Conservation (phyloP, 2,113 vertebrate species). For the Halcyon malimbica region DNA sequence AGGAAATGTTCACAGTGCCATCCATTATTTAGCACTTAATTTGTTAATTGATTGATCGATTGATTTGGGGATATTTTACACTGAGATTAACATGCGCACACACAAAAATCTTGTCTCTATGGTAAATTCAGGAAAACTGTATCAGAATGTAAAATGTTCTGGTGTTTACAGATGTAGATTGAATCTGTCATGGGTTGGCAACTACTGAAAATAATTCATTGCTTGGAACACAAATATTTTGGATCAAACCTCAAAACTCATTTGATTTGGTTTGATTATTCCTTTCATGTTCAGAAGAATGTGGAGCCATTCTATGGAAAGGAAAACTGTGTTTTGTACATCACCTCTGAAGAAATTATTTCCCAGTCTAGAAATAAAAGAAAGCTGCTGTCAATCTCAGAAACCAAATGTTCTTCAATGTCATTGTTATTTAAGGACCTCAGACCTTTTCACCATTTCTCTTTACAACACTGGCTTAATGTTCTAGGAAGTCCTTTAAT, state of each 20-base stretch:
- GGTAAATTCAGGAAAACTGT: slow-evolving; percentile 69
- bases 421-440: neutral
- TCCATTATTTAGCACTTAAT: slow-evolving; percentile 79
- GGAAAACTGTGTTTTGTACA: neutral
- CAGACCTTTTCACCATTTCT: neutral
- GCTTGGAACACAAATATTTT: slow-evolving; percentile 71
- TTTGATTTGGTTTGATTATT: slow-evolving; percentile 3
- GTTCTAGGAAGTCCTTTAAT: neutral
- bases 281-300: neutral
- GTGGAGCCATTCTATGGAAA: neutral
- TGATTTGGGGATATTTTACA: slow-evolving; percentile 69
- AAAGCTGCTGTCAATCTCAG: neutral
- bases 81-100: slow-evolving; percentile 28
- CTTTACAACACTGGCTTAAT: neutral
- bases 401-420: neutral
- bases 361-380: neutral
- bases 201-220: slow-evolving; percentile 68
- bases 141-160: slow-evolving; percentile 62
- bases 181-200: slow-evolving; percentile 72
- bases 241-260: slow-evolving; percentile 11
- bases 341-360: neutral
- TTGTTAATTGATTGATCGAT: slow-evolving; percentile 78
- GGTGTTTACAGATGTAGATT: slow-evolving; percentile 73
- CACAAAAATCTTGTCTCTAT: slow-evolving; percentile 49
- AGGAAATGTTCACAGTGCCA: slow-evolving; percentile 42